Evolutionary conservation across 1,140 invertebrate genomes (phyloP).

Genomic region (Heterodera carotae): DNA sequence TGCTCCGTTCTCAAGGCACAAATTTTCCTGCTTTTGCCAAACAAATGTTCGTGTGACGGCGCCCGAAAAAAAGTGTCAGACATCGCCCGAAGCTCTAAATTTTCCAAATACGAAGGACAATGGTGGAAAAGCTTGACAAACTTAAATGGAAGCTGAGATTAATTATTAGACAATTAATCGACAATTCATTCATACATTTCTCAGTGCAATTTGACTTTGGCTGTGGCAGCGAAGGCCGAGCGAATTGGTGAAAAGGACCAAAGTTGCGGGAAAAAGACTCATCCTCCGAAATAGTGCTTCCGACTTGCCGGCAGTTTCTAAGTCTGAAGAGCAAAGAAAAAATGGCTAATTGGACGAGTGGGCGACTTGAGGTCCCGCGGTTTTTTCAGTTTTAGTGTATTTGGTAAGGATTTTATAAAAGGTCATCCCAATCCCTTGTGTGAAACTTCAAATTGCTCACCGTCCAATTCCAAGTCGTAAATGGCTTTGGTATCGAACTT

Average conservation of each 20-base stretch:
- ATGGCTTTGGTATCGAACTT: not conserved
- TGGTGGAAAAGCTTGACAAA: slow-evolving; percentile 21
- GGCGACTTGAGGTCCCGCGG: no score
- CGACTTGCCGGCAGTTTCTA: slow-evolving; percentile 24
- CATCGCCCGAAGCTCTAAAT: not conserved
- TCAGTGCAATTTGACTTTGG: slow-evolving; percentile 19
- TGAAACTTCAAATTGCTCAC: not conserved
- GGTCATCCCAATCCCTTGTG: not conserved
- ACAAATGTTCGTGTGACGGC: slow-evolving; percentile 8
- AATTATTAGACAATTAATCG: not conserved
- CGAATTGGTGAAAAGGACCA: slow-evolving; percentile 16
- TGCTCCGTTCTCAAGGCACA: slow-evolving; percentile 12
- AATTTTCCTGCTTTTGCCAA: slow-evolving; percentile 5
- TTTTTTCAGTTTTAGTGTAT: no score
- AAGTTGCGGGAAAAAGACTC: not conserved
- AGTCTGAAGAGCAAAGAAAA: not conserved
- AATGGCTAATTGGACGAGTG: not conserved
- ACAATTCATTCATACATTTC: slow-evolving; percentile 14
- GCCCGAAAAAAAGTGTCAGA: slow-evolving; percentile 1
- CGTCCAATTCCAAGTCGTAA: slow-evolving; percentile 22
- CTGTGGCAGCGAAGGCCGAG: not conserved
- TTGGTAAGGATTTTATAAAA: no score
- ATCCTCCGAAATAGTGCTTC: slow-evolving; percentile 17
- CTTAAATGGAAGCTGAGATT: slow-evolving; percentile 15
- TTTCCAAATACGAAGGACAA: slow-evolving; percentile 20